A percentile compares a stretch with the other conserved stretches of the same genome.
These are phyloP conservation scores for Linurgus olivaceus DNA, from an alignment of 2,797 vertebrate genomes.

Conservation along the genomic window DNA sequence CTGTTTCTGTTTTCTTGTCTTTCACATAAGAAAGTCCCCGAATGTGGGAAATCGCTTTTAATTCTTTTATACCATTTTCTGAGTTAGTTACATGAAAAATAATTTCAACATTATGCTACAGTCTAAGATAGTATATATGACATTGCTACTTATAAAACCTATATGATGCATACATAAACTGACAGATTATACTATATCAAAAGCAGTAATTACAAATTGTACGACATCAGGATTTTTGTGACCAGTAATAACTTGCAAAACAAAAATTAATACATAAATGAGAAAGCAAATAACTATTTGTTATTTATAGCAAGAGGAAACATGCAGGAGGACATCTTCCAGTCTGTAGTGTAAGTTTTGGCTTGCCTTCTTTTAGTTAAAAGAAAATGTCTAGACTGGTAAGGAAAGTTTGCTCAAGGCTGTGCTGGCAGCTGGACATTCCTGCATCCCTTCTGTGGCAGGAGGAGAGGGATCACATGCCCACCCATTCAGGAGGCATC, in stretches of 20 bases:
- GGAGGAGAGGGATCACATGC: not conserved
- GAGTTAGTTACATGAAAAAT: not conserved
- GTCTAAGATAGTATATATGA: not conserved
- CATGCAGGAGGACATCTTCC: not conserved
- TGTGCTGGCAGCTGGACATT: not conserved
- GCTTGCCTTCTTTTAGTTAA: not conserved
- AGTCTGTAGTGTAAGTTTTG: rapidly evolving
- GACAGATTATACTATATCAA: not conserved
- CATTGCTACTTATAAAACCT: not conserved
- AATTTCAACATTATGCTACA: not conserved
- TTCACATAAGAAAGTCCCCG: not conserved
- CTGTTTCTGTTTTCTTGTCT: not conserved
- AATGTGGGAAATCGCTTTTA: not conserved
- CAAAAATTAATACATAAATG: not conserved
- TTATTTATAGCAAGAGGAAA: not conserved
- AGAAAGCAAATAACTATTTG: not conserved
- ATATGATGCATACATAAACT: not conserved
- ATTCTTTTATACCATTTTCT: not conserved
- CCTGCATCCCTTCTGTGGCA: not conserved
- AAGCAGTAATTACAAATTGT: not conserved
- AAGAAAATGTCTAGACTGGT: not conserved
- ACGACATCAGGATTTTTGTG: not conserved
- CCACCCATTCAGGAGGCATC: not conserved
- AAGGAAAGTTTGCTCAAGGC: not conserved
- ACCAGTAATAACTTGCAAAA: not conserved